A percentile compares a stretch with the other conserved stretches of the same genome.
phyloP scores from a whole-genome alignment of 1,140 invertebrate species.

The Lethocerus indicus region DNA sequence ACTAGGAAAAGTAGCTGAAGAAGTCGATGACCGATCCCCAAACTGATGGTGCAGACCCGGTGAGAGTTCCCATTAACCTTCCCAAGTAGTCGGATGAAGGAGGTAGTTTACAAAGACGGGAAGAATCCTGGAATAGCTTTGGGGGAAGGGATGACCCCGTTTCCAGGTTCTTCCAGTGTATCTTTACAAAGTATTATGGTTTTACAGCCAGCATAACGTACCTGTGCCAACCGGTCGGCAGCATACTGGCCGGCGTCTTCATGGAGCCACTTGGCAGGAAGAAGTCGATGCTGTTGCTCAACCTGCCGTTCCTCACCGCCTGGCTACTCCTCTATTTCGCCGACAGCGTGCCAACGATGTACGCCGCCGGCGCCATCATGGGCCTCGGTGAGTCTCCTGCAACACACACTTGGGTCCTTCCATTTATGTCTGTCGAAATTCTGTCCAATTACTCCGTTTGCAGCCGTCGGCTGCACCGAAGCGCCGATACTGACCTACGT shows the following conservation, averaged over 20 bases:
- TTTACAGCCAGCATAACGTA: conserved; percentile 17
- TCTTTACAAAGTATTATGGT: not conserved
- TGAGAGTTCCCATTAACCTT: not conserved
- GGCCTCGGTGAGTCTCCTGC: conserved; percentile 18
- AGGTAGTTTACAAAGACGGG: not conserved
- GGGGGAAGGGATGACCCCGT: not conserved
- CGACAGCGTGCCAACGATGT: conserved; percentile 11
- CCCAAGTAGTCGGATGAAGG: not conserved
- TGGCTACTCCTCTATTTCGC: conserved; percentile 18
- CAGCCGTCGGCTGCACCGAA: conserved; percentile 29
- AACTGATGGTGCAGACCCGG: no score
- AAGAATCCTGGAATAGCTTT: not conserved
- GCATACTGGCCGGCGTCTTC: conserved; percentile 15
- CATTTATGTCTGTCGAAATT: not conserved
- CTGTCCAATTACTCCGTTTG: not conserved
- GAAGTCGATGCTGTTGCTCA: conserved; percentile 17
- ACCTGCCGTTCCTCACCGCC: conserved; percentile 14
- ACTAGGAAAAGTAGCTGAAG: no score
- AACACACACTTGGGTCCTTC: not conserved
- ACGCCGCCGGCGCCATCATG: conserved; percentile 16
- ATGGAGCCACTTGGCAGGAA: conserved; percentile 17
- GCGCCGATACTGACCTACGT: conserved; percentile 33
- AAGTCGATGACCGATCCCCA: no score
- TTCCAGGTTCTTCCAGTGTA: not conserved
- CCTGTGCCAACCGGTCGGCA: conserved; percentile 15